These are phyloP conservation scores for Lottia scabra DNA, from an alignment of 2,888 invertebrate species.

Conservation along the genomic window DNA sequence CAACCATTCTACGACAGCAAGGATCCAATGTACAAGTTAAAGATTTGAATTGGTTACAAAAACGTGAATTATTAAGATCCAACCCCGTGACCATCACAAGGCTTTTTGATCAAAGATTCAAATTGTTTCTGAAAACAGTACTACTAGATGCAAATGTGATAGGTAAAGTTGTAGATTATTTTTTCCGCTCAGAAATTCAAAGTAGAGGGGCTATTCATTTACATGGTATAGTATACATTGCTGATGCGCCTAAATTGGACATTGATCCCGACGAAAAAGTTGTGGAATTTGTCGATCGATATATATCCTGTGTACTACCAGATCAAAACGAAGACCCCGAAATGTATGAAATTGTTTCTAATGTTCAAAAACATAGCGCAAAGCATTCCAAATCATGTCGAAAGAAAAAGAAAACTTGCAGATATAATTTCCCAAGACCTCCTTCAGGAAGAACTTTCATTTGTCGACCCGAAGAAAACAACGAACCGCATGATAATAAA, in stretches of 20 bases:
- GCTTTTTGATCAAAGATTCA: conserved; percentile 21
- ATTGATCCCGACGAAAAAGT: conserved; percentile 24
- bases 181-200: conserved; percentile 41
- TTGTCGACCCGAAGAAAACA: too few relatives aligned
- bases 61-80: conserved; percentile 14
- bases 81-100: conserved; percentile 21
- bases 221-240: conserved; percentile 37
- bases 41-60: too few relatives aligned
- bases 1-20: conserved; percentile 7
- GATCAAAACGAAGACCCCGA: conserved; percentile 16
- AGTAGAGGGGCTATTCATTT: conserved; percentile 42
- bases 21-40: too few relatives aligned
- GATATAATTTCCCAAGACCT: conserved; percentile 25
- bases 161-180: conserved; percentile 35
- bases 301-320: conserved; percentile 28
- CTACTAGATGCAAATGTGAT: conserved; percentile 22
- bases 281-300: conserved; percentile 26
- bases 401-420: conserved; percentile 28
- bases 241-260: conserved; percentile 34
- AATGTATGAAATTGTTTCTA: too few relatives aligned
- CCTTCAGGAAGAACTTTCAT: background rate
- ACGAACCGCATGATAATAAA: too few relatives aligned
- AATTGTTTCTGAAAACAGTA: conserved; percentile 15
- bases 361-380: too few relatives aligned
- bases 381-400: conserved; percentile 27